Conservation (phyloP, 2,888 invertebrate genomes). For the Drosophila mimica region DNA sequence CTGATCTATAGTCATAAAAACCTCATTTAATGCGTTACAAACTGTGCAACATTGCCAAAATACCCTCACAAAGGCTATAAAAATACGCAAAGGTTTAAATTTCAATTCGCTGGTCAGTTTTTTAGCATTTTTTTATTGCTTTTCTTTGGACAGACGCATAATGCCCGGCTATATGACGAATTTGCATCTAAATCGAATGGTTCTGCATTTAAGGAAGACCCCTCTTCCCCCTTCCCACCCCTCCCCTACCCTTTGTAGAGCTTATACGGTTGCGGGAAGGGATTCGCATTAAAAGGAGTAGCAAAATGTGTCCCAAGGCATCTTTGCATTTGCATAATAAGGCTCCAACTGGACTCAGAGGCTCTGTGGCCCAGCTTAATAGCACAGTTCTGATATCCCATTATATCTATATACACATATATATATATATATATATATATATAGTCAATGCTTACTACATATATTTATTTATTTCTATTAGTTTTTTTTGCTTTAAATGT, state of each 20-base stretch:
- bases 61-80: slow-evolving; percentile 19
- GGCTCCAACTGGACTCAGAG: slow-evolving; percentile 61
- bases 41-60: too few relatives aligned
- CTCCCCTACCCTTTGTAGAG: not conserved
- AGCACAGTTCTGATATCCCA: slow-evolving; percentile 27
- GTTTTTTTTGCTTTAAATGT: not conserved
- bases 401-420: slow-evolving; percentile 15
- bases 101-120: slow-evolving; percentile 59
- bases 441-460: slow-evolving; percentile 27
- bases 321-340: slow-evolving; percentile 82
- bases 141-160: slow-evolving; percentile 41
- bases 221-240: not conserved
- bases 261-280: slow-evolving; percentile 1
- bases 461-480: slow-evolving; percentile 27
- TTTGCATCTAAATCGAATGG: slow-evolving; percentile 85
- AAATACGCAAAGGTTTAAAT: slow-evolving; percentile 39
- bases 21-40: not conserved
- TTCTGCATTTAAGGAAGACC: slow-evolving; percentile 7
- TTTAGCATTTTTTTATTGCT: slow-evolving; percentile 49
- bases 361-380: slow-evolving; percentile 63
- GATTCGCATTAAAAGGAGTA: slow-evolving; percentile 70
- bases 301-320: slow-evolving; percentile 43
- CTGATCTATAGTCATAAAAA: not conserved
- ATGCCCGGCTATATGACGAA: slow-evolving; percentile 82
- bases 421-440: slow-evolving; percentile 12